These are phyloP conservation scores for Cebus imitator DNA, from an alignment of 2,113 vertebrate genomes.

Conservation along the genomic window DNA sequence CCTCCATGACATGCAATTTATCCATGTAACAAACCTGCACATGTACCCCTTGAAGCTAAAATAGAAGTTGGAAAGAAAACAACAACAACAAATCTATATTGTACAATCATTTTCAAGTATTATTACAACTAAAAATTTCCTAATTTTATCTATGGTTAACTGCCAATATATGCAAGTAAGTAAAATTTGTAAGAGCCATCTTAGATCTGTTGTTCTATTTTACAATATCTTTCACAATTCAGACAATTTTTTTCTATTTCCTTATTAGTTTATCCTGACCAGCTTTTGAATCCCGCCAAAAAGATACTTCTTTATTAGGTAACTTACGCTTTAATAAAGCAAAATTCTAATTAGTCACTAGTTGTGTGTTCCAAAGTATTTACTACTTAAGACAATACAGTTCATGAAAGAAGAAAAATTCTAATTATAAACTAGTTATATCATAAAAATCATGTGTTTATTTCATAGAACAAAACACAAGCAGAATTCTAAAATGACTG, in stretches of 20 bases:
- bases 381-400: neutral
- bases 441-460: neutral
- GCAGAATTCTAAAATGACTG: neutral
- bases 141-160: conserved; percentile 27
- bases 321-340: neutral
- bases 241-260: conserved; percentile 36
- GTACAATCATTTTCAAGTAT: conserved; percentile 39
- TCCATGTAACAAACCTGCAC: too few relatives aligned
- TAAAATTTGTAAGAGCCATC: conserved; percentile 1
- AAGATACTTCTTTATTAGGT: neutral
- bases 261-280: conserved; percentile 34
- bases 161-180: conserved; percentile 47
- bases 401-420: neutral
- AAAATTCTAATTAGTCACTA: neutral
- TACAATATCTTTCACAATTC: conserved; percentile 48
- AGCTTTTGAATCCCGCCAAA: conserved; percentile 13
- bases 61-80: too few relatives aligned
- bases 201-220: conserved; percentile 40
- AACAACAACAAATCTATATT: neutral
- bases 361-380: neutral
- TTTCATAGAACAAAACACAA: neutral
- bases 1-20: too few relatives aligned
- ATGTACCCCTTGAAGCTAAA: too few relatives aligned
- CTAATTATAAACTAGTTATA: neutral
- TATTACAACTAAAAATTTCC: neutral